Percentiles rank a stretch among this genome's conserved stretches.
phyloP scores from a whole-genome alignment of 2,113 vertebrate species.

The Potamarius usumacintae region DNA sequence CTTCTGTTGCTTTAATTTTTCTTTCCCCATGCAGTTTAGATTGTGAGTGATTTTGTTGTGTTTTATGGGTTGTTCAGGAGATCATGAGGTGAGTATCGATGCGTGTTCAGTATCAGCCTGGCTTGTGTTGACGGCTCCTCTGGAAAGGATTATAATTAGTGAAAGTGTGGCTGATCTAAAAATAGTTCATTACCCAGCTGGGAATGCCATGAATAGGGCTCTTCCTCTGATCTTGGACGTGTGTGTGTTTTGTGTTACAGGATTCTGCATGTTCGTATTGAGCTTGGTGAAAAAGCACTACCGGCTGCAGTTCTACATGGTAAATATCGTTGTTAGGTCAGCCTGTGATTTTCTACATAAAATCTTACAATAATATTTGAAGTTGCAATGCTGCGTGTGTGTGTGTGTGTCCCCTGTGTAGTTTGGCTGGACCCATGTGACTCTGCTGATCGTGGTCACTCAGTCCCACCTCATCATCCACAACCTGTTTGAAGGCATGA shows the following conservation, averaged over 20 bases:
- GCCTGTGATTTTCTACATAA: neutral
- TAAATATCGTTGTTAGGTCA: slow-evolving; percentile 64
- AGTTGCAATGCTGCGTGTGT: neutral
- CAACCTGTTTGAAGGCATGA: slow-evolving; percentile 98
- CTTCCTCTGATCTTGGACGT: slow-evolving; percentile 10
- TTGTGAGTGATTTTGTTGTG: neutral
- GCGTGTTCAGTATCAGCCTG: neutral
- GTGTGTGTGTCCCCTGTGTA: slow-evolving; percentile 59
- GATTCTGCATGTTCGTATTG: slow-evolving; percentile 99
- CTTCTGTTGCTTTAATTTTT: neutral
- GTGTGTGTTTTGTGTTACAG: slow-evolving; percentile 59
- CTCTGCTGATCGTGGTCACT: slow-evolving; percentile 92
- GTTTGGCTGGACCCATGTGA: slow-evolving; percentile 99
- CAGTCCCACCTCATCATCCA: slow-evolving; percentile 99
- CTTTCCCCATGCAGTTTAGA: too few species aligned
- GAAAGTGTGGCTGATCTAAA: slow-evolving; percentile 14
- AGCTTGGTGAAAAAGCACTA: slow-evolving; percentile 99
- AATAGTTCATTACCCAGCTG: slow-evolving; percentile 27
- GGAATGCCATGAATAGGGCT: slow-evolving; percentile 11
- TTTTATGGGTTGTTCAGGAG: neutral
- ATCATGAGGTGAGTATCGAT: neutral
- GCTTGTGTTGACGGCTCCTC: neutral
- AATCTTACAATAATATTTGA: neutral
- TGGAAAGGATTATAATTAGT: slow-evolving; percentile 27
- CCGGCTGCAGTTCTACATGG: slow-evolving; percentile 99